A percentile compares a stretch with the other conserved stretches of the same genome.
phyloP scores from a whole-genome alignment of 64 coral and sea anemone species.

The Porites lutea region DNA sequence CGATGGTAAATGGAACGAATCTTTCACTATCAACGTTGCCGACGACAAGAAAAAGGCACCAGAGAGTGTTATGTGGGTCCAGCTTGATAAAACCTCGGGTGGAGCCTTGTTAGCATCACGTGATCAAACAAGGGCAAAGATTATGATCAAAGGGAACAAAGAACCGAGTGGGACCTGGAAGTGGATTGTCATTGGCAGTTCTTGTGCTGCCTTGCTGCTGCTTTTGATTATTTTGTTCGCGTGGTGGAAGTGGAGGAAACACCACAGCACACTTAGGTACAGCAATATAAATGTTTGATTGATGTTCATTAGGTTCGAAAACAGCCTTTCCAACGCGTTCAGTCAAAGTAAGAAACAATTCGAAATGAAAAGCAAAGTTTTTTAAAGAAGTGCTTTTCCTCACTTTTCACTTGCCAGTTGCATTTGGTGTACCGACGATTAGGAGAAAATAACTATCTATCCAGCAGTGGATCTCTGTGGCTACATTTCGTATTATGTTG shows the following conservation, averaged over 20 bases:
- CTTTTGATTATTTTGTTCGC: background rate
- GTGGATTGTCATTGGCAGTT: slow-evolving; percentile 61
- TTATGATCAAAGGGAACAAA: slow-evolving; percentile 43
- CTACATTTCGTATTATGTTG: no score
- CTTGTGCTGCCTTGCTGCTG: background rate
- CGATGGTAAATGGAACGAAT: slow-evolving; percentile 85
- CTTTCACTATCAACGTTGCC: slow-evolving; percentile 53
- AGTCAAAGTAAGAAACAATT: no score
- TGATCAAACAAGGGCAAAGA: slow-evolving; percentile 66
- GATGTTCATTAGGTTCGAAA: no score
- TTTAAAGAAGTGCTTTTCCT: no score
- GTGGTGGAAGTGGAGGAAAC: background rate
- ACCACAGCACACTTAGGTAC: background rate
- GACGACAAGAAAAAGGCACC: slow-evolving; percentile 41
- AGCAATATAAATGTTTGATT: no score
- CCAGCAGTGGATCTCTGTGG: no score
- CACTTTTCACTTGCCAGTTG: no score
- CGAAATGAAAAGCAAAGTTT: no score
- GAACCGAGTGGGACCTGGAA: background rate
- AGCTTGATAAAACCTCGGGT: slow-evolving; percentile 39
- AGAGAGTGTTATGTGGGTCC: slow-evolving; percentile 43
- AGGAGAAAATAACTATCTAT: no score
- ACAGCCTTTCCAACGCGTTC: no score
- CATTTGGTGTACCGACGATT: no score
- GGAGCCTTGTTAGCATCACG: slow-evolving; percentile 74